These are phyloP conservation scores for Mythimna impura DNA, from an alignment of 2,888 invertebrate species.

Conservation along the genomic window DNA sequence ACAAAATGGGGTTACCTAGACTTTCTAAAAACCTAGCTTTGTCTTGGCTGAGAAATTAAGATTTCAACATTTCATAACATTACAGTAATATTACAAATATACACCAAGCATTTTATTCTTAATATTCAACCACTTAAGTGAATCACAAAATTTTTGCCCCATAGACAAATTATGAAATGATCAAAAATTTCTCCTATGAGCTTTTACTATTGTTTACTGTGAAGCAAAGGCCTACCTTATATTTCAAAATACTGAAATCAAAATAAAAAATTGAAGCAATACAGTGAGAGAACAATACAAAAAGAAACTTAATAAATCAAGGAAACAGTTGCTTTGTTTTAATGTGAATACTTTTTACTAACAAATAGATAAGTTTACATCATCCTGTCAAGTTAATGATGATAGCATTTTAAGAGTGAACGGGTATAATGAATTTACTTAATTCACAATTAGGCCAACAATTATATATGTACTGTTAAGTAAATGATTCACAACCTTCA, in stretches of 20 bases:
- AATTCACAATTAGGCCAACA: slow-evolving; percentile 41
- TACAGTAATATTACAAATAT: slow-evolving; percentile 22
- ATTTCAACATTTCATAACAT: slow-evolving; percentile 21
- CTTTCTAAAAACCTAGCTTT: slow-evolving; percentile 14
- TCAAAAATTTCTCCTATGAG: not conserved
- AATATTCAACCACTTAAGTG: slow-evolving; percentile 1
- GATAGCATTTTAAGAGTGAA: slow-evolving; percentile 26
- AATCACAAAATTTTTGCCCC: slow-evolving; percentile 5
- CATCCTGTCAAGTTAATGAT: slow-evolving; percentile 16
- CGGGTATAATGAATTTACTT: slow-evolving; percentile 12
- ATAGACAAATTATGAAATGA: not conserved
- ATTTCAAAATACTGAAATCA: slow-evolving; percentile 7
- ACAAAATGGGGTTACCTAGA: slow-evolving; percentile 22
- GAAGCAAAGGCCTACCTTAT: not conserved
- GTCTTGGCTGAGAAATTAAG: slow-evolving; percentile 5
- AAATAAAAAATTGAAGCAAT: slow-evolving; percentile 11
- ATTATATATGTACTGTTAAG: slow-evolving; percentile 29
- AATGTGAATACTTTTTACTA: slow-evolving; percentile 36
- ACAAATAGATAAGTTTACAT: slow-evolving; percentile 33
- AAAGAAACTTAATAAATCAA: slow-evolving; percentile 19
- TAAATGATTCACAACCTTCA: slow-evolving; percentile 54
- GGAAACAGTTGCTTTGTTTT: slow-evolving; percentile 29
- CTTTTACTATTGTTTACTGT: slow-evolving; percentile 1
- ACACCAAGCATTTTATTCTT: not conserved
- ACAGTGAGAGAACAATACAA: not conserved